phyloP scores from a whole-genome alignment of 2,113 vertebrate genomes.

The Otis tarda region DNA sequence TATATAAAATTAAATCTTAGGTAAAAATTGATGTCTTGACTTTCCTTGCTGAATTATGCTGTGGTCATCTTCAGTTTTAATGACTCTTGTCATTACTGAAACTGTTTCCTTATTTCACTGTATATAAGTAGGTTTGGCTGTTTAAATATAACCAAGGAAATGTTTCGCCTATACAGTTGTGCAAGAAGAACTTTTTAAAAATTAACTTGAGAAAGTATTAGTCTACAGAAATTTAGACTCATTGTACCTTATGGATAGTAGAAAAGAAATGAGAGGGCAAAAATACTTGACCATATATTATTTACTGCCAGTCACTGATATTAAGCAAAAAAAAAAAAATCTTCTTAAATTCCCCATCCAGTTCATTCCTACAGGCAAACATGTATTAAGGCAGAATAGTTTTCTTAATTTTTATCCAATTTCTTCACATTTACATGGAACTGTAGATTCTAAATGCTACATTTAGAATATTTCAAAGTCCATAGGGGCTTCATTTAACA shows the following conservation, averaged over 20 bases:
- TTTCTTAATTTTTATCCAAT: constrained; percentile 52
- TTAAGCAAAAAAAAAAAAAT: background rate
- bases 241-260: constrained; percentile 33
- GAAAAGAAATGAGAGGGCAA: constrained; percentile 20
- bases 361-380: background rate
- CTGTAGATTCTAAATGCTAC: constrained; percentile 37
- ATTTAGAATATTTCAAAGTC: constrained; percentile 25
- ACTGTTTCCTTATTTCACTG: background rate
- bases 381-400: constrained; percentile 16
- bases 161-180: background rate
- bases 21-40: background rate
- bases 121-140: background rate
- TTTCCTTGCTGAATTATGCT: background rate
- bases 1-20: background rate
- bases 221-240: constrained; percentile 5
- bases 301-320: constrained; percentile 19
- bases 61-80: background rate
- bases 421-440: constrained; percentile 30
- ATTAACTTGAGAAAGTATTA: background rate
- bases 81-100: background rate
- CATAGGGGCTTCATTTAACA: background rate
- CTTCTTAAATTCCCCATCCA: background rate
- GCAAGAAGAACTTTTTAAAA: background rate
- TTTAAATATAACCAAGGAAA: background rate
- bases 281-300: constrained; percentile 15